phyloP scores from a whole-genome alignment of 1,140 invertebrate genomes.

The Leptopilina boulardi region DNA sequence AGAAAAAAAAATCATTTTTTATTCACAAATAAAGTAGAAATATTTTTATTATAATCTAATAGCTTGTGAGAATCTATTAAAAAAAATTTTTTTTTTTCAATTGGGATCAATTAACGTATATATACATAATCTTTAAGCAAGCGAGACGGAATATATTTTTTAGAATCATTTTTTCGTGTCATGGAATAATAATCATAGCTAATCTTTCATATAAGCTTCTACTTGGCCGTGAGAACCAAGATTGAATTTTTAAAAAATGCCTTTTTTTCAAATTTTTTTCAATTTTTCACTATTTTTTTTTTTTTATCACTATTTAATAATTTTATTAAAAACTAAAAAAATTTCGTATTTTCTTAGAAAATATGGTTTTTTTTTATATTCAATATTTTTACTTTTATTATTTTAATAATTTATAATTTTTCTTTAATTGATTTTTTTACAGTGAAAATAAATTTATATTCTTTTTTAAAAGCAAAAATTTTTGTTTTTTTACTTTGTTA shows the following conservation, averaged over 20 bases:
- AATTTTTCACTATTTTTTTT: not conserved
- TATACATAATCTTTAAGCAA: not conserved
- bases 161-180: not conserved
- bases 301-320: too few relatives aligned
- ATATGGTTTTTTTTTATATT: too few relatives aligned
- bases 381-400: too few relatives aligned
- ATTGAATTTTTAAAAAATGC: not conserved
- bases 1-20: too few relatives aligned
- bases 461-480: too few relatives aligned
- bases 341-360: too few relatives aligned
- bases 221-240: not conserved
- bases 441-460: too few relatives aligned
- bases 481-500: too few relatives aligned
- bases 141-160: not conserved
- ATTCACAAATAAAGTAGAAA: too few relatives aligned
- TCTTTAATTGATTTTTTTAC: too few relatives aligned
- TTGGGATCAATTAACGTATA: not conserved
- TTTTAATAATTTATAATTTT: too few relatives aligned
- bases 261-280: not conserved
- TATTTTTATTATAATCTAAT: not conserved
- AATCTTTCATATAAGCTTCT: slow-evolving; percentile 53
- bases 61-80: not conserved
- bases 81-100: not conserved
- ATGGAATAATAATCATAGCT: slow-evolving; percentile 30
- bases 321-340: too few relatives aligned